phyloP scores from a whole-genome alignment of 2,797 vertebrate species.

The Carapus acus region DNA sequence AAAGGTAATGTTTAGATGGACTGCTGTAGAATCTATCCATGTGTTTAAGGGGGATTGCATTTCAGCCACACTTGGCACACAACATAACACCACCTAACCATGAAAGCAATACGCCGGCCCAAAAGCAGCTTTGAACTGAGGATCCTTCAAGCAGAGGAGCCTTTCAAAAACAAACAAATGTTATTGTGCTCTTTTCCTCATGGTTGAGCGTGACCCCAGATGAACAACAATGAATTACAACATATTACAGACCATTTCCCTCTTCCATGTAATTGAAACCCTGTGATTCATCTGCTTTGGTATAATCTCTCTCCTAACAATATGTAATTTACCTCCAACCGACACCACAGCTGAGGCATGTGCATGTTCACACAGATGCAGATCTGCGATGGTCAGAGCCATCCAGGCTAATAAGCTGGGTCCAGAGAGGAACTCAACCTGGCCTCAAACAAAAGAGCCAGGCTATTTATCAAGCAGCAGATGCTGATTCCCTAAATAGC shows the following conservation, averaged over 20 bases:
- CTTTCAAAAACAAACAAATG: constrained; percentile 41
- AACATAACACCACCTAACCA: constrained; percentile 49
- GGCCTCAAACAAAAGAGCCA: constrained; percentile 74
- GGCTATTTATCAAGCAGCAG: constrained; percentile 78
- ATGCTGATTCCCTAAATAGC: constrained; percentile 79
- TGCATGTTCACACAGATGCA: constrained; percentile 18
- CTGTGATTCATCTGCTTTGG: constrained; percentile 1
- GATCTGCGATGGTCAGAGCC: constrained; percentile 45
- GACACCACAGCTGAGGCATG: constrained; percentile 20
- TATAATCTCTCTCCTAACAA: background rate
- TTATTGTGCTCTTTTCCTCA: constrained; percentile 32
- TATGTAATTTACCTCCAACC: constrained; percentile 8
- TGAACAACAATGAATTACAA: constrained; percentile 18
- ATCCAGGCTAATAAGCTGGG: constrained; percentile 49
- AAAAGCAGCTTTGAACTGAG: constrained; percentile 58
- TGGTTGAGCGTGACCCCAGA: constrained; percentile 19
- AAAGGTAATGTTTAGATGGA: constrained; percentile 61
- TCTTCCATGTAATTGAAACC: constrained; percentile 1
- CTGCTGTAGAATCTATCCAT: constrained; percentile 45
- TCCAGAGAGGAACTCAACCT: constrained; percentile 69
- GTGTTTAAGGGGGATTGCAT: constrained; percentile 56
- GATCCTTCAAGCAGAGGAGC: constrained; percentile 52
- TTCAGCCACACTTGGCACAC: constrained; percentile 55
- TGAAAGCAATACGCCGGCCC: constrained; percentile 52
- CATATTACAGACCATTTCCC: constrained; percentile 4